Percentiles rank a stretch among this genome's conserved stretches.
phyloP scores from a whole-genome alignment of 2,113 vertebrate genomes.

The Rhynchopsitta pachyrhyncha region DNA sequence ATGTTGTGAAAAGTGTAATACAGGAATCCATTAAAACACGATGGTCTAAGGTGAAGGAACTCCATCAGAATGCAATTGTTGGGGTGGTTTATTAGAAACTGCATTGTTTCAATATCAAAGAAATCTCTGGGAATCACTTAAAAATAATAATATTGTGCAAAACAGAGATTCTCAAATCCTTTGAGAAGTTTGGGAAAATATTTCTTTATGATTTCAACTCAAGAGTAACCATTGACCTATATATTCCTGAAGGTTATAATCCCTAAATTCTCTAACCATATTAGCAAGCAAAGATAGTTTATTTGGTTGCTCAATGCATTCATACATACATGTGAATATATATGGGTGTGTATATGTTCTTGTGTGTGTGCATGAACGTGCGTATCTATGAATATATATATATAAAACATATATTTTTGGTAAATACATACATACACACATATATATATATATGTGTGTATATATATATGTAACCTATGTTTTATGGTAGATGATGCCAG shows the following conservation, averaged over 20 bases:
- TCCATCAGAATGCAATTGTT: neutral
- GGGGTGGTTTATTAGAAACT: neutral
- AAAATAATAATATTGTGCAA: neutral
- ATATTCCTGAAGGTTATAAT: neutral
- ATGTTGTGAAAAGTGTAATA: neutral
- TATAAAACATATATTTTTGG: neutral
- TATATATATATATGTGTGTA: neutral
- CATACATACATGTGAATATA: neutral
- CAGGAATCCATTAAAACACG: neutral
- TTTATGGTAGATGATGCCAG: neutral
- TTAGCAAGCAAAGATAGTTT: neutral
- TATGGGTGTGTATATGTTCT: neutral
- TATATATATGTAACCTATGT: neutral
- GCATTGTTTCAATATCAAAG: neutral
- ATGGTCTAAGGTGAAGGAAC: neutral
- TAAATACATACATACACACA: neutral
- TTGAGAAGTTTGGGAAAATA: neutral
- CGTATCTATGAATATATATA: neutral
- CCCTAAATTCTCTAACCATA: neutral
- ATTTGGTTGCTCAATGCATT: neutral
- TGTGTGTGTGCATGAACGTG: neutral
- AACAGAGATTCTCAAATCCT: neutral
- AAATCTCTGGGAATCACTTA: neutral
- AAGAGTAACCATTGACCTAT: neutral
- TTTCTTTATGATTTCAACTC: neutral